Evolutionary conservation across 2,113 vertebrate genomes (phyloP), one percentile per base, ranked within the genome.

Genomic region (Xenotilapia flavipinnis): DNA sequence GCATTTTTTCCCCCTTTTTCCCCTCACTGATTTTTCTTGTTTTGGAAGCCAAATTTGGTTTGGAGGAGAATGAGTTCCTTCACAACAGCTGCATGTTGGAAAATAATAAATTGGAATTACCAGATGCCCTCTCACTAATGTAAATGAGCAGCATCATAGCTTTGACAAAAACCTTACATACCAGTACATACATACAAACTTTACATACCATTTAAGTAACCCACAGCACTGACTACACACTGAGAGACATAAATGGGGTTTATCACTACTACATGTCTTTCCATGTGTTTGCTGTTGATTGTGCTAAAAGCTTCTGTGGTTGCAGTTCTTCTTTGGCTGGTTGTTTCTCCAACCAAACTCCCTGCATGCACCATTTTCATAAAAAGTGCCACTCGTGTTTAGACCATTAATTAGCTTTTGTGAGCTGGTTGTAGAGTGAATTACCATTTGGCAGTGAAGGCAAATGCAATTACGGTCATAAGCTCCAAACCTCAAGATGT

Each of bases 401-500:
- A 31, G 49, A 55, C 73, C 70, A 75, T 49, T 49, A 77, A 77
- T 49, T 31, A 33, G 45, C 26, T 77, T 77, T 77, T 77, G 73
- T 51, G 73, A 33, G 73, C 73, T 77, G 26, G 14, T n/a, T 77
- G 26, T 31, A 77, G 45, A 77, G 26, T 51, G 10, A 77, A 51
- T 77, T 33, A 51, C 73, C 45, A 51, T 51, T 77, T 77, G 26
- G 45, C 45, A 51, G 47, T 2, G 45, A 77, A n/a, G 26, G 45
- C 73, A 77, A 51, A 77, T 51, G 73, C 73, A 77, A 49, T 77
- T 77, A 77, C 6, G 10, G 73, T 51, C 73, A n/a, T 51, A 51
- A 77, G 73, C 26, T 31, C 73, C 45, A 51, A 77, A 51, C 73
- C 45, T 51, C 73, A 77, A 77, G 26, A 77, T 51, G 45, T 51